Conservation (phyloP, 1,140 invertebrate species). For the Condylostylus longicornis region DNA sequence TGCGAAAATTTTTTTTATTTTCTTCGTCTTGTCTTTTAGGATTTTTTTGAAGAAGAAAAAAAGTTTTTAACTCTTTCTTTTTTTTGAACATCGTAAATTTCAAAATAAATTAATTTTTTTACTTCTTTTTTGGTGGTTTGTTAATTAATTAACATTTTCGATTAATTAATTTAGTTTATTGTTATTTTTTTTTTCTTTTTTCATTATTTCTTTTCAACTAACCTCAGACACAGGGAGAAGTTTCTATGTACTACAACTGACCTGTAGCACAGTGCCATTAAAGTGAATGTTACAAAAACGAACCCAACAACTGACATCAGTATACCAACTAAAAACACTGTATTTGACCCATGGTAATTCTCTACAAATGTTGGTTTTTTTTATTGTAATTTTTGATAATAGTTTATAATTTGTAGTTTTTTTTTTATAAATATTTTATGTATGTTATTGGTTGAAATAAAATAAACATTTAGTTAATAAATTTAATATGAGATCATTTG, state of each 20-base stretch:
- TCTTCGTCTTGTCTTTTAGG: slow-evolving; percentile 15
- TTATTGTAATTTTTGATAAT: too few relatives aligned
- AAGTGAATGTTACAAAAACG: slow-evolving; percentile 94
- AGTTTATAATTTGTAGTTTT: slow-evolving; percentile 19
- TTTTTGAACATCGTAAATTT: slow-evolving; percentile 10
- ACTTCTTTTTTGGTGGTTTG: slow-evolving; percentile 13
- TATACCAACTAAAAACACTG: slow-evolving; percentile 90
- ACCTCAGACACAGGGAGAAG: slow-evolving; percentile 92
- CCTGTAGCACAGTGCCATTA: slow-evolving; percentile 98
- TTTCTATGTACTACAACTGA: slow-evolving; percentile 96
- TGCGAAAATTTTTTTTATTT: neutral
- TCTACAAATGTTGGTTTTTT: slow-evolving; percentile 53
- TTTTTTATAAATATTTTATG: neutral
- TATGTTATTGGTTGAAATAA: neutral
- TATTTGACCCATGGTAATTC: slow-evolving; percentile 88
- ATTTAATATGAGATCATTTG: neutral
- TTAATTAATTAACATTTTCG: too few relatives aligned
- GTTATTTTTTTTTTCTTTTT: slow-evolving; percentile 47
- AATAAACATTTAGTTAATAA: neutral
- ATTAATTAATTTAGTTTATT: slow-evolving; percentile 40
- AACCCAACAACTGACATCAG: slow-evolving; percentile 96
- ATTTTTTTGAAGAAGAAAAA: slow-evolving; percentile 13
- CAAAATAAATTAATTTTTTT: slow-evolving; percentile 7
- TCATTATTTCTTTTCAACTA: slow-evolving; percentile 47
- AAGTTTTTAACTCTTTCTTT: neutral